Conservation (phyloP, 1,140 invertebrate genomes). For the Drosophila littoralis region DNA sequence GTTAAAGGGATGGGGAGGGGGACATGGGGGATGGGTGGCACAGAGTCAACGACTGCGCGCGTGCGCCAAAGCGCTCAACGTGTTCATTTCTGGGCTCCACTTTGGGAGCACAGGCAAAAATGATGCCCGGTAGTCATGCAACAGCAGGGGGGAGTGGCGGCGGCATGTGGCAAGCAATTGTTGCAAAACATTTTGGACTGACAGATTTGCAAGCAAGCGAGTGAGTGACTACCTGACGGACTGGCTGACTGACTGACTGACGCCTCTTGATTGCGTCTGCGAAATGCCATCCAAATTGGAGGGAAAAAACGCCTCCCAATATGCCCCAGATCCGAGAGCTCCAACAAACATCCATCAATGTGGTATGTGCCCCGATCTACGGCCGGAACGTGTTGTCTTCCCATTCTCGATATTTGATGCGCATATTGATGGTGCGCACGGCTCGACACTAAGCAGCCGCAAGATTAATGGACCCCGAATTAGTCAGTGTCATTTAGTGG, state of each 20-base stretch:
- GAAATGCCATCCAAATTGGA: too few relatives aligned
- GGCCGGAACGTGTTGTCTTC: conserved; percentile 16
- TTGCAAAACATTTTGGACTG: conserved; percentile 18
- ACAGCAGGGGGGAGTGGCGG: conserved; percentile 4
- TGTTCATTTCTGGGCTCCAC: conserved; percentile 66
- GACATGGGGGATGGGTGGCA: not conserved
- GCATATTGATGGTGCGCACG: conserved; percentile 58
- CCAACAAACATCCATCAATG: conserved; percentile 44
- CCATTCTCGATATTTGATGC: conserved; percentile 62
- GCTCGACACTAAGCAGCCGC: conserved; percentile 72
- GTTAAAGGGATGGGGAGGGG: not conserved
- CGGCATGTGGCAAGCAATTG: conserved; percentile 31
- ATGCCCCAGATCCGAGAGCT: too few relatives aligned
- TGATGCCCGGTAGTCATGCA: conserved; percentile 82
- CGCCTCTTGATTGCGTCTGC: not conserved
- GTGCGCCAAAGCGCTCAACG: conserved; percentile 71
- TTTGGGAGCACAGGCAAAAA: conserved; percentile 66
- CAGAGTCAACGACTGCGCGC: conserved; percentile 60
- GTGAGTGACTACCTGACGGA: conserved; percentile 16
- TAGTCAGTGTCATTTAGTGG: conserved; percentile 78
- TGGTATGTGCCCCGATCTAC: not conserved
- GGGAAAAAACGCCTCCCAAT: not conserved
- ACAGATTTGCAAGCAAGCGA: conserved; percentile 9
- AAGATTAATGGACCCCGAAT: conserved; percentile 73
- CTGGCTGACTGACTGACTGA: not conserved